These are phyloP conservation scores for Corapipo altera DNA, from an alignment of 2,113 vertebrate species.

Conservation along the genomic window DNA sequence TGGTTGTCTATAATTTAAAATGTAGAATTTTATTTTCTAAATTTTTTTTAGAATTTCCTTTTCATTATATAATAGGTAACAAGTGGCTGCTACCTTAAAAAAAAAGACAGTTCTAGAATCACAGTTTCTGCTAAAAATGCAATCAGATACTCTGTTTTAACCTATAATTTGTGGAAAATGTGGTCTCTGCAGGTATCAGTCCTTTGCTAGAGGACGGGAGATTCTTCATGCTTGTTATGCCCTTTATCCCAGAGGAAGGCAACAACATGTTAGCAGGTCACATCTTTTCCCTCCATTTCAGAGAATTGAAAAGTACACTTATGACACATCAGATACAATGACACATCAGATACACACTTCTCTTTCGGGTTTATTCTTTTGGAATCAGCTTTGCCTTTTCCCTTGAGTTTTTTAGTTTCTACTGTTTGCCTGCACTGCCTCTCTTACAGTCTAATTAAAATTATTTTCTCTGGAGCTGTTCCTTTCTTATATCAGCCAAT, in stretches of 20 bases:
- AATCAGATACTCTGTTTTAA: background rate
- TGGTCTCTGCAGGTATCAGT: background rate
- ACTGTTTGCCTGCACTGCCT: background rate
- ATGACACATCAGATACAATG: background rate
- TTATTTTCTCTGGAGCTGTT: conserved; percentile 18
- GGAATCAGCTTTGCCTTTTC: conserved; percentile 17
- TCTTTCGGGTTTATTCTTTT: background rate
- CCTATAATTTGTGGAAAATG: background rate
- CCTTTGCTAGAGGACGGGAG: background rate
- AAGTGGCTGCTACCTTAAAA: background rate
- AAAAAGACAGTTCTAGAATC: background rate
- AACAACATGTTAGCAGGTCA: background rate
- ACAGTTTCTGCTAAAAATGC: background rate
- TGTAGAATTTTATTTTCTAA: background rate
- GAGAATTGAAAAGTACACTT: background rate
- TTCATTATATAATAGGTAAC: background rate
- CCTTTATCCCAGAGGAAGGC: conserved; percentile 1
- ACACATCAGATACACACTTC: background rate
- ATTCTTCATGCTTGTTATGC: background rate
- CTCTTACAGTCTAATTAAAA: background rate
- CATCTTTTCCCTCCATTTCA: background rate
- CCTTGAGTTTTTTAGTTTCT: conserved; percentile 24
- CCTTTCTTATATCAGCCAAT: conserved; percentile 3
- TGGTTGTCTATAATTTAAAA: background rate
- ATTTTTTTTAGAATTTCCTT: background rate